Evolutionary conservation across 2,888 invertebrate species (phyloP).

Genomic region (Cotesia congregata): DNA sequence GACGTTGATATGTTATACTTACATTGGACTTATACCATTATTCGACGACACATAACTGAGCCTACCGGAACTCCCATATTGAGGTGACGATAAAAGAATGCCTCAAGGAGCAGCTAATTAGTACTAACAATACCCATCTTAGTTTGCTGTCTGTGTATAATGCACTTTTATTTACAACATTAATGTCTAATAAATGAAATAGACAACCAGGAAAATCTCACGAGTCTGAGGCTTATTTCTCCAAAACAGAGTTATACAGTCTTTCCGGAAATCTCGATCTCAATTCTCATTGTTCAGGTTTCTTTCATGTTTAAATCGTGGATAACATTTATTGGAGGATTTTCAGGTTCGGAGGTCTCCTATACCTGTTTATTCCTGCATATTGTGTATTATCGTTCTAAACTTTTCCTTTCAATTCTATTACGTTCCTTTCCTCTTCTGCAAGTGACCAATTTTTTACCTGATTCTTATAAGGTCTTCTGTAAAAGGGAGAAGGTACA

Average conservation of each 20-base stretch:
- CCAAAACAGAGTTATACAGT: background rate
- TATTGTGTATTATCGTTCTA: no score
- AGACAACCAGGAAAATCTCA: background rate
- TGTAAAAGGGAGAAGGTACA: background rate
- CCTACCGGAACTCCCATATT: background rate
- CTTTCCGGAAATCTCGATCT: background rate
- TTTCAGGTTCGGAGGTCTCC: background rate
- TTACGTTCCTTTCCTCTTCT: background rate
- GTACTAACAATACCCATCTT: background rate
- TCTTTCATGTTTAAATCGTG: background rate
- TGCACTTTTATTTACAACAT: background rate
- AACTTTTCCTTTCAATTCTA: background rate
- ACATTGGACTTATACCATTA: background rate
- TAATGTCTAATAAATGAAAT: background rate
- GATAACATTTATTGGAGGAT: background rate
- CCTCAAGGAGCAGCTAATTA: background rate
- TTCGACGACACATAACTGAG: background rate
- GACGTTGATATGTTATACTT: background rate
- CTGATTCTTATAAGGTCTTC: background rate
- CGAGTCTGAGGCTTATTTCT: background rate
- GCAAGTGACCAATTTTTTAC: background rate
- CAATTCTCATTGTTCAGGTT: background rate
- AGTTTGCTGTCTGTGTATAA: background rate
- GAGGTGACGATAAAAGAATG: slow-evolving; percentile 1
- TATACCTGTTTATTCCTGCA: background rate